Evolutionary conservation across 2,888 invertebrate genomes (phyloP).

Genomic region (Venusia cambrica): DNA sequence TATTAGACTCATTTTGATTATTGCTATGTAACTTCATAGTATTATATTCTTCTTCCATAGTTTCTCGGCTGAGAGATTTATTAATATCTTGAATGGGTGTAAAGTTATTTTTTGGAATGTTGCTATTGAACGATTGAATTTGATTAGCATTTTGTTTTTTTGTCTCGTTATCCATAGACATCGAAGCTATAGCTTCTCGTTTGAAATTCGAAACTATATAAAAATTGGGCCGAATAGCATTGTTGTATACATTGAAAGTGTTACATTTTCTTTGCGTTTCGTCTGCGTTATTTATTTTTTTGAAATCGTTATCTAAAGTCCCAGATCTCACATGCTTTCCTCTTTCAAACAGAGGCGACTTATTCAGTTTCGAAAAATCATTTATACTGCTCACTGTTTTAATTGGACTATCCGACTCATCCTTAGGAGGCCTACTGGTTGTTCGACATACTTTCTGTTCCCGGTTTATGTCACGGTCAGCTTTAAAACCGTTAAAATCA

Average conservation of each 20-base stretch:
- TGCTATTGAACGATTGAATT: neutral
- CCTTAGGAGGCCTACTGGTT: neutral
- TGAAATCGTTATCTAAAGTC: slow-evolving; percentile 9
- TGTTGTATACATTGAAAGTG: slow-evolving; percentile 2
- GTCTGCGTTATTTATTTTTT: neutral
- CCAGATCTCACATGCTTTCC: slow-evolving; percentile 2
- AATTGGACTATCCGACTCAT: neutral
- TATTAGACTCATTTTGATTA: slow-evolving; percentile 1
- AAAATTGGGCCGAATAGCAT: neutral
- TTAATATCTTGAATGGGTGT: neutral
- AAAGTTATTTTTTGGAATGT: slow-evolving; percentile 1
- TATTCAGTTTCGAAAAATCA: slow-evolving; percentile 11
- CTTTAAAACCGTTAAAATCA: slow-evolving; percentile 2
- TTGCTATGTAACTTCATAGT: too few species aligned
- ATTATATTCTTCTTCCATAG: slow-evolving; percentile 1
- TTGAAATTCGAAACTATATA: slow-evolving; percentile 4
- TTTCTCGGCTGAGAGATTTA: neutral
- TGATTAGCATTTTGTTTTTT: neutral
- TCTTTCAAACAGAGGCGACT: slow-evolving; percentile 6
- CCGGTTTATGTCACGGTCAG: slow-evolving; percentile 2
- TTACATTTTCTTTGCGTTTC: neutral
- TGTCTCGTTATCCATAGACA: too few species aligned
- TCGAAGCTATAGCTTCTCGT: slow-evolving; percentile 6
- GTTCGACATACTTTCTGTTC: neutral
- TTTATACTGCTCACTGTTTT: slow-evolving; percentile 8